Base-by-base conservation (phyloP, 2,888 invertebrate genomes). In the Rhingia campestris region DNA sequence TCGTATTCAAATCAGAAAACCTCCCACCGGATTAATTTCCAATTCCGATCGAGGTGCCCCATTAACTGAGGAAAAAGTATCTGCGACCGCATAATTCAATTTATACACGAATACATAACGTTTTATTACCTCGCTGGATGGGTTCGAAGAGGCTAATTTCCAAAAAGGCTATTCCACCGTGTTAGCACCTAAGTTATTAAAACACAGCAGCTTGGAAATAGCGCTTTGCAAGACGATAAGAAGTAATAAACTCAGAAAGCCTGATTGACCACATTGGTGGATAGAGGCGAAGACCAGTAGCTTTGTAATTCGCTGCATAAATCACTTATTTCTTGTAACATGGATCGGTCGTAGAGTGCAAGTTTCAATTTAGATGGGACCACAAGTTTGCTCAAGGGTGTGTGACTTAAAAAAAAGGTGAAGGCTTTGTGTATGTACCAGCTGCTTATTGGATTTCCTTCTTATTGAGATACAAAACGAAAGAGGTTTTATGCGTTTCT, bases 91-190 rank as follows among this genome's bases (percentile, higher is more conserved):
- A 67, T 67, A 54, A 67, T 45, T 53, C 54, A 67, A 54, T 54
- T 67, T 54, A 54, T 14, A 67, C 53, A 67, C 54, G 35, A 54
- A 54, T 33, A 43, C 45, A 67, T 54, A 54, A 45, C 14, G 43
- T 35, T 43, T 67, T 54, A 67, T 22, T 14, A 35, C 22, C 67
- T 14, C 45, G 43, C 43, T 33, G 33, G 54, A 43, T 66, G 49
- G 64, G 39, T 41, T 53, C 43, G 6, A 66, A 39, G n/a, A 12
- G 33, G 7, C 22, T 4, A 3, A 22, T 9, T 49, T 49, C 22
- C 22, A 22, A 22, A 22, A 10, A 30, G 4, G 30, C 30, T 9
- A 49, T 30, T 49, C 30, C 30, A 5, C 10, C 10, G 49, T 22
- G 2, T 2, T 30, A 0, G 49, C 49, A 49, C 49, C 22, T 22